A percentile compares a stretch with the other conserved stretches of the same genome.
These are phyloP conservation scores for Lissocephala sabroskyi DNA, from an alignment of 2,888 invertebrate genomes.

Conservation along the genomic window DNA sequence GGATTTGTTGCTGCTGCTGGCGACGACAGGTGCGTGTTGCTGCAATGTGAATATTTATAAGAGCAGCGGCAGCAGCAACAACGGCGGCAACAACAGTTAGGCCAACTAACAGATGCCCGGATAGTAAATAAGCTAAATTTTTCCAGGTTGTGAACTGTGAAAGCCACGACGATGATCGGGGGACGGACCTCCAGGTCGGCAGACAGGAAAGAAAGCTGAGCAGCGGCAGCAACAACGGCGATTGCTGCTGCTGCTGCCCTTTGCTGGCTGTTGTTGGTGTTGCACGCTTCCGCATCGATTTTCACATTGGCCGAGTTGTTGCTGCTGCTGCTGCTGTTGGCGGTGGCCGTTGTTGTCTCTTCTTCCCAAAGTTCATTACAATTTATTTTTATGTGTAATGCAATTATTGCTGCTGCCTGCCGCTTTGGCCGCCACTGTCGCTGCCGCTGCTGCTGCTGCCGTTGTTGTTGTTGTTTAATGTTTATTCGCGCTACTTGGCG, in stretches of 20 bases:
- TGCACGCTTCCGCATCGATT: constrained; percentile 53
- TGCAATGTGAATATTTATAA: constrained; percentile 9
- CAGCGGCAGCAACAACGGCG: too few relatives aligned
- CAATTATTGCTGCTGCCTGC: constrained; percentile 54
- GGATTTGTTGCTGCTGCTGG: constrained; percentile 4
- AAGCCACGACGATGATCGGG: not conserved
- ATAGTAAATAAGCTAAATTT: not conserved
- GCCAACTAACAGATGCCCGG: constrained; percentile 23
- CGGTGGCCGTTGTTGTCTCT: constrained; percentile 25
- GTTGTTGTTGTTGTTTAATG: constrained; percentile 38
- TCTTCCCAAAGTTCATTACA: constrained; percentile 56
- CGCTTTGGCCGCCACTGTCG: constrained; percentile 26
- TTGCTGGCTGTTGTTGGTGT: constrained; percentile 9
- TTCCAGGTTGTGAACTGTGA: not conserved
- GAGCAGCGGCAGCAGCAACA: not conserved
- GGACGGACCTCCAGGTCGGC: too few relatives aligned
- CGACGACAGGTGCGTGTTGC: constrained; percentile 10
- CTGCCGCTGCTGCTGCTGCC: constrained; percentile 16
- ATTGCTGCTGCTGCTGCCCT: constrained; percentile 2
- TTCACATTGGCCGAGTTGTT: constrained; percentile 46
- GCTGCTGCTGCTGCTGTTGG: constrained; percentile 18
- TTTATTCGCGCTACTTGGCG: constrained; percentile 52
- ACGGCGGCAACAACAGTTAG: constrained; percentile 21
- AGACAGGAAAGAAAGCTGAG: too few relatives aligned
- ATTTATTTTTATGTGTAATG: constrained; percentile 63